phyloP scores from a whole-genome alignment of 2,113 vertebrate species.

The Hystrix brachyura region DNA sequence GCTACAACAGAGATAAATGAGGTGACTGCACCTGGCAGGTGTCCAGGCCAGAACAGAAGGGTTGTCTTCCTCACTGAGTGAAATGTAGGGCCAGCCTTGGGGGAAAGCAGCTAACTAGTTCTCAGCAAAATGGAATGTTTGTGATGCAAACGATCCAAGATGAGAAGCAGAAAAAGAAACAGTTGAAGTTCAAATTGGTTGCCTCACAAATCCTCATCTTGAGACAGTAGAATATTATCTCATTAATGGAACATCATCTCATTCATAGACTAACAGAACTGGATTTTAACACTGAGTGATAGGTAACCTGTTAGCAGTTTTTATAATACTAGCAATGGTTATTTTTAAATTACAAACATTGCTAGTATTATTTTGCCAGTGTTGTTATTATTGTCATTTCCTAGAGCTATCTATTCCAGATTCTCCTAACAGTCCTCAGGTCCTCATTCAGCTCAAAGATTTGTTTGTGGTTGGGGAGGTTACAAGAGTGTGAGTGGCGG shows the following conservation, averaged over 20 bases:
- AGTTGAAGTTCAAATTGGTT: not conserved
- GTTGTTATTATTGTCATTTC: not conserved
- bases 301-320: not conserved
- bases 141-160: not conserved
- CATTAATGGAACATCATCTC: not conserved
- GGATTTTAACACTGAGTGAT: not conserved
- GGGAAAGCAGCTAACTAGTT: not conserved
- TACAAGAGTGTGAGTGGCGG: not conserved
- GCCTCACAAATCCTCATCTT: not conserved
- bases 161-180: no score
- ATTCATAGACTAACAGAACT: not conserved
- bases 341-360: not conserved
- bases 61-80: not conserved
- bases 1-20: not conserved
- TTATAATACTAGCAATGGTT: not conserved
- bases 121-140: accelerated
- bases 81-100: accelerated
- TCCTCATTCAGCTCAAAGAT: not conserved
- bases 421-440: not conserved
- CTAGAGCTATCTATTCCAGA: not conserved
- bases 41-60: not conserved
- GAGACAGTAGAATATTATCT: not conserved
- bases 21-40: accelerated
- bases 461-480: not conserved
- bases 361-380: not conserved